Evolutionary conservation across 30 jellyfish, hydroid and myxozoan genomes (phyloP).

Genomic region (Cassiopea andromeda): DNA sequence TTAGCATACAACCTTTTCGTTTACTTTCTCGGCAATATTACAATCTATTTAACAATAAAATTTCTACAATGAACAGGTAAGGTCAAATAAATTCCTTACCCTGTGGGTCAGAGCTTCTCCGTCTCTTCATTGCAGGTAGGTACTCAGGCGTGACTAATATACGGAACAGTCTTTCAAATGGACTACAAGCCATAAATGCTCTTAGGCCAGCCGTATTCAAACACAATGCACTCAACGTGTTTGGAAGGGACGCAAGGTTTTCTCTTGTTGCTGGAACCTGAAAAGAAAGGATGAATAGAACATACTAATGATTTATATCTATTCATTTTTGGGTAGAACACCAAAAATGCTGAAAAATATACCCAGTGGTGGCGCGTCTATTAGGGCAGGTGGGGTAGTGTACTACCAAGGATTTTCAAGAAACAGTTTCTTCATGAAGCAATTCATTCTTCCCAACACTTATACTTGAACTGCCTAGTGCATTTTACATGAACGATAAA

Average conservation of each 20-base stretch:
- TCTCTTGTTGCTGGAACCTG: slow-evolving; percentile 99
- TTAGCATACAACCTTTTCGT: too few relatives aligned
- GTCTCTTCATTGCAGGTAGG: slow-evolving; percentile 95
- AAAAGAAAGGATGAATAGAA: neutral
- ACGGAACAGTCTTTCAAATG: slow-evolving; percentile 90
- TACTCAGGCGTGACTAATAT: slow-evolving; percentile 91
- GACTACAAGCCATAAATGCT: slow-evolving; percentile 90
- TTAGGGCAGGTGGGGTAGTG: too few relatives aligned
- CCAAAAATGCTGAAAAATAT: too few relatives aligned
- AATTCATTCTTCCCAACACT: too few relatives aligned
- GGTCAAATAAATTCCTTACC: slow-evolving; percentile 35
- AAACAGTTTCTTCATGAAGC: too few relatives aligned
- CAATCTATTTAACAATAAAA: neutral
- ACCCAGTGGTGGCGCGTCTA: too few relatives aligned
- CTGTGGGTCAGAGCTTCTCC: slow-evolving; percentile 98
- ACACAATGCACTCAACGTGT: slow-evolving; percentile 96
- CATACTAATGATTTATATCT: too few relatives aligned
- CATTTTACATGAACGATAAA: too few relatives aligned
- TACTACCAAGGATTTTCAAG: too few relatives aligned
- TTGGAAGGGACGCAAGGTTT: slow-evolving; percentile 96
- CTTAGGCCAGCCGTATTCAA: slow-evolving; percentile 91
- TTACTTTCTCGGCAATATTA: too few relatives aligned
- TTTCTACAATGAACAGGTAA: neutral
- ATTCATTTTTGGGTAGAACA: too few relatives aligned
- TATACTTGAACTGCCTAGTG: too few relatives aligned